Evolutionary conservation across 1,140 invertebrate genomes (phyloP), one percentile per base, ranked within the genome.

Genomic region (Penaeus japonicus): DNA sequence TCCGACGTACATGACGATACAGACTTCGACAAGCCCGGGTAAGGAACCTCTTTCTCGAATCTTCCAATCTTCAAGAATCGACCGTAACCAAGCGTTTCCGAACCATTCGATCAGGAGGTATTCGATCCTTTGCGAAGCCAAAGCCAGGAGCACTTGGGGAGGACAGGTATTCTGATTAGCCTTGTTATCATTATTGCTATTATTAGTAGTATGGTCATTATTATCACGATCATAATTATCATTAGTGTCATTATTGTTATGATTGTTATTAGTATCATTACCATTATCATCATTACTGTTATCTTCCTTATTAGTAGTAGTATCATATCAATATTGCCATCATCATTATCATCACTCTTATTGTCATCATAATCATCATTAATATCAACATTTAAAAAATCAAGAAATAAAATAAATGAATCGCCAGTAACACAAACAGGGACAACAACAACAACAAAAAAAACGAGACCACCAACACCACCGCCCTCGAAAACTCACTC

Each of bases 71-170:
- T 93, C 93, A 22, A 96, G 91, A 88, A 96, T 94, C 80, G 94
- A 94, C 87, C 93, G 90, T 92, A 97, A 94, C 96, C 96, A 96
- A 15, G 94, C 94, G 73, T 95, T 95, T 1, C 95, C 96, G 90
- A 97, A 95, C 92, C 95, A 95, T 92, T 97, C 96, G 70, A 97
- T 94, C 0, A 95, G 94, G 1, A 97, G 92, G 91, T 95, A 96
- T 93, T 97, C 96, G 79, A 96, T 94, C 82, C 96, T 93, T 93
- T 97, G 96, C 1, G 96, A 97, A 18, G 96, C 96, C 90, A 96
- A 94, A 22, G 96, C 96, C 55, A 97, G 93, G 62, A 97, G 93
- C 93, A 95, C 96, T 97, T 91, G 4, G 10, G 39, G 65, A 55
- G 54, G 20, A n/a, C 10, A 55, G 32, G 32, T 39, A 39, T 2